Conservation (phyloP, 1,140 invertebrate species). For the Drosophila mayri region DNA sequence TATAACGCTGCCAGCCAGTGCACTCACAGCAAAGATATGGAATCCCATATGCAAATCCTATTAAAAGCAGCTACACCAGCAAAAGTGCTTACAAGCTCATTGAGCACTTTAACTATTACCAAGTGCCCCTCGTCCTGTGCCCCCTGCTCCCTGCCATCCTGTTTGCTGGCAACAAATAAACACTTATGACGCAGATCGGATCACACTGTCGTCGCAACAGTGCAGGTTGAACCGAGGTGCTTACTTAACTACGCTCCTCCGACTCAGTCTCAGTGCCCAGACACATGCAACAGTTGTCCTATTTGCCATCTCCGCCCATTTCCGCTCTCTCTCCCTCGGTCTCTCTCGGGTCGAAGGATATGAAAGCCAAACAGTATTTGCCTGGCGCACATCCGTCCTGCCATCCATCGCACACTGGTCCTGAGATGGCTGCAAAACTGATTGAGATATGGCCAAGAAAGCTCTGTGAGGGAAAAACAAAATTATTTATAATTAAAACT, state of each 20-base stretch:
- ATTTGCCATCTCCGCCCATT: constrained; percentile 47
- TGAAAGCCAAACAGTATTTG: constrained; percentile 78
- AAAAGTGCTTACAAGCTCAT: constrained; percentile 70
- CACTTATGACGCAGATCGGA: constrained; percentile 75
- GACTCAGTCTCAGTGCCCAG: constrained; percentile 1
- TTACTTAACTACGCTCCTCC: constrained; percentile 63
- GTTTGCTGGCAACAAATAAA: constrained; percentile 75
- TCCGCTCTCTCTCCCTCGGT: constrained; percentile 30
- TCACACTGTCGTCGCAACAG: constrained; percentile 38
- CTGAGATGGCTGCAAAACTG: neutral
- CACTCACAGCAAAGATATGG: constrained; percentile 23
- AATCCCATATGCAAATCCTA: constrained; percentile 67
- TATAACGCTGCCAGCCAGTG: neutral
- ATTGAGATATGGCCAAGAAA: neutral
- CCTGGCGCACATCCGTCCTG: constrained; percentile 69
- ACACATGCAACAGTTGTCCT: constrained; percentile 73
- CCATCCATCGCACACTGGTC: constrained; percentile 48
- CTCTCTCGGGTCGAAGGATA: constrained; percentile 57
- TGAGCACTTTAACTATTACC: constrained; percentile 68
- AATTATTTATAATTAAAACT: neutral
- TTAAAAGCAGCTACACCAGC: constrained; percentile 33
- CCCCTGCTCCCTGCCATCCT: neutral
- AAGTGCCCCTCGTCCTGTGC: neutral
- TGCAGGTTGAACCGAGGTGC: constrained; percentile 39
- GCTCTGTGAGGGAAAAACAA: neutral